Evolutionary conservation across 2,797 vertebrate genomes (phyloP).

Genomic region (Florisuga fusca): DNA sequence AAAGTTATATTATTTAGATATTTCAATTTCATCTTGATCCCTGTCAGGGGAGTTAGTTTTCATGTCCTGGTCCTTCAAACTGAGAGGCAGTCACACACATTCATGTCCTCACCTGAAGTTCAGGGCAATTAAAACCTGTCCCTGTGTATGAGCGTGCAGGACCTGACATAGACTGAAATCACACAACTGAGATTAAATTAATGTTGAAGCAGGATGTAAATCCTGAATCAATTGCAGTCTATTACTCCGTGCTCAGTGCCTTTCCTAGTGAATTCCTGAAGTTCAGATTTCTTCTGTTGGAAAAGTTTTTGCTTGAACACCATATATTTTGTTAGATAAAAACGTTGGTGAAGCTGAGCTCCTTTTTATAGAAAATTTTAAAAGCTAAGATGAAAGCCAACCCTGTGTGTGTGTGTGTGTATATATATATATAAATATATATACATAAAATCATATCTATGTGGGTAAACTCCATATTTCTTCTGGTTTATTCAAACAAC

Average conservation of each 20-base stretch:
- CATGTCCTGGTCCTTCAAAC: background rate
- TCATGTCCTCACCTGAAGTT: background rate
- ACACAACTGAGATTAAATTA: background rate
- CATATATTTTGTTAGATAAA: background rate
- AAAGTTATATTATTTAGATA: background rate
- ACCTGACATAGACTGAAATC: background rate
- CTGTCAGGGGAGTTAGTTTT: background rate
- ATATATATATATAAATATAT: rapidly evolving
- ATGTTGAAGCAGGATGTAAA: background rate
- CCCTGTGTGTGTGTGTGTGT: background rate
- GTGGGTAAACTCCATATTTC: background rate
- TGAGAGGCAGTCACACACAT: background rate
- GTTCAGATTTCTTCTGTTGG: background rate
- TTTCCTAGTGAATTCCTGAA: background rate
- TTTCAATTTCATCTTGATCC: background rate
- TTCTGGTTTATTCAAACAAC: background rate
- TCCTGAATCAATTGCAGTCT: background rate
- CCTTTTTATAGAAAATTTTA: background rate
- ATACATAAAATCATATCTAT: background rate
- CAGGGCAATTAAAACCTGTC: background rate
- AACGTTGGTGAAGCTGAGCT: background rate
- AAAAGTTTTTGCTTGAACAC: background rate
- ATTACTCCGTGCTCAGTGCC: background rate
- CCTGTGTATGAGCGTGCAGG: background rate
- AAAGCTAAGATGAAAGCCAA: background rate